A percentile compares a stretch with the other conserved stretches of the same genome.
Conservation (phyloP, 2,113 vertebrate species). For the Gobiocypris rarus region DNA sequence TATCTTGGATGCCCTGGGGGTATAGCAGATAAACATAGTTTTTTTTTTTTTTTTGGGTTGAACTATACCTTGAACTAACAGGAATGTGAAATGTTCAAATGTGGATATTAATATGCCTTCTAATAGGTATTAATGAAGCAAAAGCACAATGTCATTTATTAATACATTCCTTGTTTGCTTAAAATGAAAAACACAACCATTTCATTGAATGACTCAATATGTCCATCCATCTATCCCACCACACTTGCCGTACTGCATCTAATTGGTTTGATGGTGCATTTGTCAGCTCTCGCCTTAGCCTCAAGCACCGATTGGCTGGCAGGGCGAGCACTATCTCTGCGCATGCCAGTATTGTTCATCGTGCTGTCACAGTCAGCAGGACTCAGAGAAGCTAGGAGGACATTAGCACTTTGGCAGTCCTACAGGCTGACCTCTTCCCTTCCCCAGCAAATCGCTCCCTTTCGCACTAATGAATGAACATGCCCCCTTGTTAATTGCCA, state of each 20-base stretch:
- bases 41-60: no score
- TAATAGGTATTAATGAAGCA: no score
- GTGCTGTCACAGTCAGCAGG: conserved; percentile 43
- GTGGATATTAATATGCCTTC: no score
- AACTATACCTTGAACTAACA: no score
- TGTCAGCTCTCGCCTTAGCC: conserved; percentile 22
- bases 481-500: conserved; percentile 53
- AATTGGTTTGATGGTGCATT: conserved; percentile 14
- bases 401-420: conserved; percentile 56
- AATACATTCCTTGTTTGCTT: not conserved
- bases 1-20: no score
- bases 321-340: not conserved
- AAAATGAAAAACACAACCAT: not conserved
- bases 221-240: not conserved
- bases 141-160: not conserved
- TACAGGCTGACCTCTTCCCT: conserved; percentile 53
- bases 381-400: conserved; percentile 33
- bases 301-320: conserved; percentile 26
- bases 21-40: no score
- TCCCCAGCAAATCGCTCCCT: conserved; percentile 35
- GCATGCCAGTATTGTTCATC: conserved; percentile 39
- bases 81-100: no score
- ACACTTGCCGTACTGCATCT: not conserved
- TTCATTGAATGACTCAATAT: not conserved
- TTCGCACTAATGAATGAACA: conserved; percentile 58